Evolutionary conservation across 2,797 vertebrate genomes (phyloP).

Genomic region (Hipposideros larvatus): DNA sequence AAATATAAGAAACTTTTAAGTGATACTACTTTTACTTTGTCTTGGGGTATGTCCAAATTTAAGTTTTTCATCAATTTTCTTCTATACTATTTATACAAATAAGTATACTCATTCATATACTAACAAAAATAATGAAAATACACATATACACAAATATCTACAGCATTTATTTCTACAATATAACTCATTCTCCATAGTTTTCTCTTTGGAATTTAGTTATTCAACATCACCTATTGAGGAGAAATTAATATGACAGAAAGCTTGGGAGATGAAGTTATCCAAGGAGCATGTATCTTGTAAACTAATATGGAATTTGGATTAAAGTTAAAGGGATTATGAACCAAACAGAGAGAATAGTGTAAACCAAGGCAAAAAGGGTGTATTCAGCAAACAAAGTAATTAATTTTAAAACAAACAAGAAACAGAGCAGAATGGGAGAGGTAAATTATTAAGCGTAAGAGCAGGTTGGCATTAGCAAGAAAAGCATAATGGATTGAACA

Average conservation of each 20-base stretch:
- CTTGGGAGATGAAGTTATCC: not conserved
- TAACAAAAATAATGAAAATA: not conserved
- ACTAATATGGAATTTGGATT: not conserved
- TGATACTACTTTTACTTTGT: not conserved
- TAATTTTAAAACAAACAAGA: not conserved
- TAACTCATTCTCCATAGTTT: not conserved
- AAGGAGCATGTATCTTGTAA: not conserved
- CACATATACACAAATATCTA: not conserved
- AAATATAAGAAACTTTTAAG: not conserved
- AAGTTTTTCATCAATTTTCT: not conserved
- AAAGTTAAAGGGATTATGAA: not conserved
- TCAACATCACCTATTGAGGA: not conserved
- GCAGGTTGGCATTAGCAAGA: not conserved
- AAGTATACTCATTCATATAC: not conserved
- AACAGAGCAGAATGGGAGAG: not conserved
- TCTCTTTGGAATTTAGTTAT: not conserved
- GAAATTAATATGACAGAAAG: not conserved
- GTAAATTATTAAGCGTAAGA: not conserved
- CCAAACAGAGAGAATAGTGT: not conserved
- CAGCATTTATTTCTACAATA: not conserved
- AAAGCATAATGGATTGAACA: not conserved
- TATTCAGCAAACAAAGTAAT: not conserved
- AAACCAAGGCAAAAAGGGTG: not conserved
- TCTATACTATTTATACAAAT: not conserved
- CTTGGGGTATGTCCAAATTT: not conserved